A percentile compares a stretch with the other conserved stretches of the same genome.
Evolutionary conservation across 2,888 invertebrate genomes (phyloP).

Genomic region (Acanthosepion pharaonis): DNA sequence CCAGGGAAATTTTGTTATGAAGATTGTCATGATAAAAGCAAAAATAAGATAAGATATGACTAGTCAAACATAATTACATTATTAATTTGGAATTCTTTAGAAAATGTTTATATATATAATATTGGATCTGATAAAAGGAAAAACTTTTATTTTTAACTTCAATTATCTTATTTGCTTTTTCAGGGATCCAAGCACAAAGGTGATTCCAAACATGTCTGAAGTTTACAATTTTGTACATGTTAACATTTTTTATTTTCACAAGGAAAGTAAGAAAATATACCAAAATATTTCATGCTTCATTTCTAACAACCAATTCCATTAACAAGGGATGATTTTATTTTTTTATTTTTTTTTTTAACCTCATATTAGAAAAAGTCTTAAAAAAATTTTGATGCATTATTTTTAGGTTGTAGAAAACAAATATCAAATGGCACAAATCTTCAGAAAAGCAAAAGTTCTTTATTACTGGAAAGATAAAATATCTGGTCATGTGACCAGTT

Average conservation of each 20-base stretch:
- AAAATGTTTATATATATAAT: background rate
- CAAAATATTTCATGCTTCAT: constrained; percentile 1
- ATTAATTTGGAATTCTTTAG: background rate
- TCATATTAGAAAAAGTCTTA: background rate
- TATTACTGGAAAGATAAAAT: background rate
- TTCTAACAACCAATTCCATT: background rate
- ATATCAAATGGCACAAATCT: background rate
- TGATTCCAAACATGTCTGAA: constrained; percentile 23
- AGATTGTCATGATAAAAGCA: background rate
- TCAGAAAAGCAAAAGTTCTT: background rate
- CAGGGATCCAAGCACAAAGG: constrained; percentile 39
- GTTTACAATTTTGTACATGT: no score
- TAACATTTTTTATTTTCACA: no score
- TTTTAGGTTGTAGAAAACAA: background rate
- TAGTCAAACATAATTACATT: background rate
- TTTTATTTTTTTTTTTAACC: no score
- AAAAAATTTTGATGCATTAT: background rate
- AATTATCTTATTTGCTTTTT: background rate
- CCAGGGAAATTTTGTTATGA: background rate
- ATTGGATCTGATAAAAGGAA: background rate
- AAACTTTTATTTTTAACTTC: background rate
- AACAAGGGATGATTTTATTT: background rate
- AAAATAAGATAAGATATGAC: background rate
- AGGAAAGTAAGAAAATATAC: background rate
- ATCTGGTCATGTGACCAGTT: background rate